These are phyloP conservation scores for Chascanopsetta lugubris DNA, from an alignment of 2,113 vertebrate genomes.

Conservation along the genomic window DNA sequence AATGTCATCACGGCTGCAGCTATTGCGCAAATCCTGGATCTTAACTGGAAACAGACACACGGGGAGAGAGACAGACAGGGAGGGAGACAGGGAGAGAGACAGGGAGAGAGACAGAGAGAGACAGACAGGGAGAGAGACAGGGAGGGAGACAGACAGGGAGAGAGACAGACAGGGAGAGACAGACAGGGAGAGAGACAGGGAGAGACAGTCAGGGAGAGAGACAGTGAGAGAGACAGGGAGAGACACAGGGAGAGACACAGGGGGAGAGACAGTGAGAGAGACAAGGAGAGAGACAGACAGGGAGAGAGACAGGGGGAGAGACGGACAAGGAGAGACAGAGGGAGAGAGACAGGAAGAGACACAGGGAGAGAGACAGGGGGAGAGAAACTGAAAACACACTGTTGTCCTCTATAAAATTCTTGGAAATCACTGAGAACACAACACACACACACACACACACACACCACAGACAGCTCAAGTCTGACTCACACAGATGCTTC, in stretches of 20 bases:
- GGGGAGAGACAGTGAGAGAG: too few relatives aligned
- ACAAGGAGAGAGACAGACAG: conserved; percentile 34
- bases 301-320: too few relatives aligned
- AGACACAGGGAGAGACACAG: background rate
- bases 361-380: conserved; percentile 1
- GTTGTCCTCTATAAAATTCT: too few relatives aligned
- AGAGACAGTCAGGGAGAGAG: too few relatives aligned
- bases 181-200: too few relatives aligned
- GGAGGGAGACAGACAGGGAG: conserved; percentile 7
- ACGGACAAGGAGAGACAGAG: too few relatives aligned
- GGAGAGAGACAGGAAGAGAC: too few relatives aligned
- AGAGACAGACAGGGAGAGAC: conserved; percentile 11
- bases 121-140: background rate
- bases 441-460: conserved; percentile 4
- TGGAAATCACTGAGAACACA: background rate
- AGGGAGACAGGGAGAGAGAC: too few relatives aligned
- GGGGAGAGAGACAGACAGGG: background rate
- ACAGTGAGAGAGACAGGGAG: too few relatives aligned
- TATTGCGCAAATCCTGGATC: conserved; percentile 24
- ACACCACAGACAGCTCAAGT: background rate
- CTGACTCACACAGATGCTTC: background rate
- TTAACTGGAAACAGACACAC: conserved; percentile 42
- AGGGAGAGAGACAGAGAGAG: conserved; percentile 1
- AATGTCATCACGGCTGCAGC: conserved; percentile 31
- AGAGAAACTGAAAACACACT: too few relatives aligned